Evolutionary conservation across 2,797 vertebrate species (phyloP), one percentile per base, ranked within the genome.

Genomic region (Cirrhinus mrigala): DNA sequence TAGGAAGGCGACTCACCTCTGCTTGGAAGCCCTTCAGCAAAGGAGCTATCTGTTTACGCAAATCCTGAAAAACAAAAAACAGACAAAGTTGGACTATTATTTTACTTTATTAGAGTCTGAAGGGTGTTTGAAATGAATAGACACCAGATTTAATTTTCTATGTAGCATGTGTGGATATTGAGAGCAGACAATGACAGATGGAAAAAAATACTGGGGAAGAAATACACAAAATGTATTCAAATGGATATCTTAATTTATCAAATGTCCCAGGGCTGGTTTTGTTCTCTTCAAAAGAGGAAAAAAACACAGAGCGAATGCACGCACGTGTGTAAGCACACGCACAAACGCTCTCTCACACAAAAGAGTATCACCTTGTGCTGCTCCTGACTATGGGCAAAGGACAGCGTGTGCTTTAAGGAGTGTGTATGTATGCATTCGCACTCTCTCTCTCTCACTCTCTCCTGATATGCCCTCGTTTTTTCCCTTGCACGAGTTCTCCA

Each of bases 31-130:
- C 97, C 93, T 97, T 97, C 92, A 97, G 93, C 85, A 97, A 92
- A 0, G 97, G 96, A 88, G 96, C 96, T 96, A 97, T 96, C 96
- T 97, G 96, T 95, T 97, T 97, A 91, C 96, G 96, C 92, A 97
- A 93, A 94, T 97, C 97, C 97, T 97, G 89, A 83, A 77, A 83
- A 14, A 58, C 18, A 76, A 79, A 87, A 88, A 75, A 83, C 27
- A 83, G 9, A 71, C 22, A 60, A 29, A 48, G 29, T 37, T 84
- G 37, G 40, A 52, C 20, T 20, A 71, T 79, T 58, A 44, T 27
- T 18, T 58, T 14, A 48, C 27, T 7, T 44, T 64, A 70, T 50
- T 33, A 27, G 20, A 75, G 64, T 50, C 6, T 22, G 5, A 79
- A 40, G 10, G 27, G 58, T 15, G 68, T 79, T 76, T 40, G 37